Conservation (phyloP, 2,888 invertebrate genomes). For the Petrolisthes cinctipes region DNA sequence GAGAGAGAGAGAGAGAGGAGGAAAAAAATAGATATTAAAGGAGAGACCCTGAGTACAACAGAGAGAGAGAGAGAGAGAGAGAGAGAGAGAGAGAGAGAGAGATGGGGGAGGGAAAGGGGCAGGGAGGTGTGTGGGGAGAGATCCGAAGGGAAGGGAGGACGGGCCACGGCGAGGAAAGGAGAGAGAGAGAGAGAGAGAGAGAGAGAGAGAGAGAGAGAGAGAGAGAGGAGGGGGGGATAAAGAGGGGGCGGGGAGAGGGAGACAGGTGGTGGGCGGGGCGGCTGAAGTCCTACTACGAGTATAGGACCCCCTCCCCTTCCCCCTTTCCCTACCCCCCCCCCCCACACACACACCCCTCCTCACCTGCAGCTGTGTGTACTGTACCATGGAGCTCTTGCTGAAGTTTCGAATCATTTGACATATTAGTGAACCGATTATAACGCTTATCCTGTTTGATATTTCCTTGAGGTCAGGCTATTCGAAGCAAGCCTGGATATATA, state of each 20-base stretch:
- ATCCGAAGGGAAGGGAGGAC: not conserved
- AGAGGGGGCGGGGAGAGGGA: not conserved
- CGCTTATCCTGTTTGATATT: no score
- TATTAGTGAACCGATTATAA: no score
- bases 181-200: constrained; percentile 1
- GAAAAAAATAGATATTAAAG: not conserved
- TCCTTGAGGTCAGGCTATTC: no score
- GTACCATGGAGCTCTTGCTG: no score
- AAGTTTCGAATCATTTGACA: no score
- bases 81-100: not conserved
- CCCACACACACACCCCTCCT: not conserved
- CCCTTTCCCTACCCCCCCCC: not conserved
- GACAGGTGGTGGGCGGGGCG: not conserved
- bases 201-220: constrained; percentile 1
- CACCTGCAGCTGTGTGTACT: no score
- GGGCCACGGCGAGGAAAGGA: not conserved
- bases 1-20: not conserved
- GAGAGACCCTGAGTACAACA: not conserved
- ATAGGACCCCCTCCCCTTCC: not conserved
- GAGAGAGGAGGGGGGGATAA: not conserved
- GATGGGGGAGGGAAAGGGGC: not conserved
- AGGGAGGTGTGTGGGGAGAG: not conserved
- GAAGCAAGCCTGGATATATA: no score
- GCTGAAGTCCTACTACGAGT: not conserved
- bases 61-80: not conserved